phyloP scores from a whole-genome alignment of 2,888 invertebrate species.

The Cremastinae sp. region DNA sequence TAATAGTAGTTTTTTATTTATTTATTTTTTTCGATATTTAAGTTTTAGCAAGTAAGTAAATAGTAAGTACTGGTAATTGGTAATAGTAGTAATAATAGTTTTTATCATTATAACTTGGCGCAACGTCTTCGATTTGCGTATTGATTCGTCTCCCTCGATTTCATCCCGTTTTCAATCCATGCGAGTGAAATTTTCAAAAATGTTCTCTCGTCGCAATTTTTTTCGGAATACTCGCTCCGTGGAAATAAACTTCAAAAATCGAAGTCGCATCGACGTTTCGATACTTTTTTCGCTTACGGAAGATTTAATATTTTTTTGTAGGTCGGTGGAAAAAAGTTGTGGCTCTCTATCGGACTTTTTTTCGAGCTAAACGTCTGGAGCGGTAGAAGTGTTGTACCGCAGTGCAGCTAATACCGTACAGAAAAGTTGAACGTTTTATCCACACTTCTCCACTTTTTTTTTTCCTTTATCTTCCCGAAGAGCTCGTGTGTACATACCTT shows the following conservation, averaged over 20 bases:
- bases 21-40: slow-evolving; percentile 46
- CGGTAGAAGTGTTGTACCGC: slow-evolving; percentile 48
- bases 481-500: slow-evolving; percentile 15
- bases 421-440: slow-evolving; percentile 34
- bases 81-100: slow-evolving; percentile 52
- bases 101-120: slow-evolving; percentile 44
- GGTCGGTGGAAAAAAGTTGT: not conserved
- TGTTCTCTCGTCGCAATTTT: slow-evolving; percentile 20
- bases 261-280: not conserved
- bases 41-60: slow-evolving; percentile 56
- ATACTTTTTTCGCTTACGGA: slow-evolving; percentile 18
- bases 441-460: slow-evolving; percentile 12
- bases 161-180: slow-evolving; percentile 11
- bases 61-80: slow-evolving; percentile 49
- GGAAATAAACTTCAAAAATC: too few relatives aligned
- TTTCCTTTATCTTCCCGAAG: not conserved
- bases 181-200: not conserved
- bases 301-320: not conserved
- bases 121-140: slow-evolving; percentile 4
- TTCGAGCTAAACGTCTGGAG: slow-evolving; percentile 12
- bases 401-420: slow-evolving; percentile 53
- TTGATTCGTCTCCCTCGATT: slow-evolving; percentile 4
- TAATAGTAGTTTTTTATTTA: slow-evolving; percentile 43
- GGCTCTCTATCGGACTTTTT: slow-evolving; percentile 13
- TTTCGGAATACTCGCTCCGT: not conserved